Evolutionary conservation across 1,140 invertebrate genomes (phyloP).

Genomic region (Arctopsyche grandis): DNA sequence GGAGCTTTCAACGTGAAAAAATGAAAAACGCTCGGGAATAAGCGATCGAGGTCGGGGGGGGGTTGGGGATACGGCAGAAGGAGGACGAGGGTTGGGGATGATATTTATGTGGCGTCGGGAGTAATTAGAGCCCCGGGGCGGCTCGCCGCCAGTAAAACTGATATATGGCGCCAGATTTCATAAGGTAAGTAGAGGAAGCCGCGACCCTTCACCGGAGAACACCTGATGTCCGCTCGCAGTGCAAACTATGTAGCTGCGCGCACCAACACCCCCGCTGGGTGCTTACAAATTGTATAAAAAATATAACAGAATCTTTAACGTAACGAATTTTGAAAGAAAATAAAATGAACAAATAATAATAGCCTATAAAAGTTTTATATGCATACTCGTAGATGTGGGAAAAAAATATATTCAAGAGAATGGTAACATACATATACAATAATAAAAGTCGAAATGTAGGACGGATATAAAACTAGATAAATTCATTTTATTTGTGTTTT

Average conservation of each 20-base stretch:
- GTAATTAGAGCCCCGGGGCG: slow-evolving; percentile 42
- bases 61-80: neutral
- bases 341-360: too few species aligned
- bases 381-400: too few species aligned
- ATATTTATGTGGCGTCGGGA: slow-evolving; percentile 43
- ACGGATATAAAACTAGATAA: too few species aligned
- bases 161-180: slow-evolving; percentile 45
- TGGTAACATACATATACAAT: too few species aligned
- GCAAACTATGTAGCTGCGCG: neutral
- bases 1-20: slow-evolving; percentile 23
- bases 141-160: slow-evolving; percentile 42
- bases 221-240: slow-evolving; percentile 32
- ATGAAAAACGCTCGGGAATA: slow-evolving; percentile 28
- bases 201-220: slow-evolving; percentile 32
- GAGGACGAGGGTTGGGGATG: neutral
- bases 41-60: slow-evolving; percentile 20
- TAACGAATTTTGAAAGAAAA: neutral
- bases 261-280: neutral
- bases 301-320: neutral
- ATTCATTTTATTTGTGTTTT: too few species aligned
- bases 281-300: too few species aligned
- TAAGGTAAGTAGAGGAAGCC: slow-evolving; percentile 42
- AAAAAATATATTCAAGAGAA: too few species aligned
- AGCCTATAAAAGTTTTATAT: too few species aligned
- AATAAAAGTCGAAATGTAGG: too few species aligned